A percentile compares a stretch with the other conserved stretches of the same genome.
phyloP scores from a whole-genome alignment of 1,140 invertebrate genomes.

The silkworm (Bombyx mori) region DNA sequence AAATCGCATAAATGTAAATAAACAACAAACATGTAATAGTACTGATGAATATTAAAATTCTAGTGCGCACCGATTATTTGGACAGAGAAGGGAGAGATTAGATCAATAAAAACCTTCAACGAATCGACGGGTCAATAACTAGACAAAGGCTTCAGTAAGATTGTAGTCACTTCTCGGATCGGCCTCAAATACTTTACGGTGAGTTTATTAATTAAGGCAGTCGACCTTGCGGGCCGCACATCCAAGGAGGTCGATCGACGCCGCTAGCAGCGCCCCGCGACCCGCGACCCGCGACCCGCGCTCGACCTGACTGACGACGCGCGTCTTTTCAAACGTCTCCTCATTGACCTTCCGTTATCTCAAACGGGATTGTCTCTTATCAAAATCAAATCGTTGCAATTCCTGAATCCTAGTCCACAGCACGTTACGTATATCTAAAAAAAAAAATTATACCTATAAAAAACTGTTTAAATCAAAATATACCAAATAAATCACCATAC shows the following conservation, averaged over 20 bases:
- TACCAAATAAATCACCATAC: slow-evolving; percentile 1
- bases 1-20: too few species aligned
- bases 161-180: slow-evolving; percentile 59
- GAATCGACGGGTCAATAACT: slow-evolving; percentile 53
- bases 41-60: too few species aligned
- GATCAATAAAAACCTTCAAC: slow-evolving; percentile 33
- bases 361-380: slow-evolving; percentile 46
- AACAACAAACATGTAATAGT: too few species aligned
- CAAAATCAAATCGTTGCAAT: background rate
- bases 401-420: too few species aligned
- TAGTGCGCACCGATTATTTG: too few species aligned
- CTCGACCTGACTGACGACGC: slow-evolving; percentile 21
- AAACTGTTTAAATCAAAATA: background rate
- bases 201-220: slow-evolving; percentile 70
- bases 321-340: slow-evolving; percentile 37
- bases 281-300: slow-evolving; percentile 18
- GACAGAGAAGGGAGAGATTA: slow-evolving; percentile 7
- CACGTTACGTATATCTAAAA: too few species aligned
- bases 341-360: slow-evolving; percentile 68
- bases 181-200: slow-evolving; percentile 68
- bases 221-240: slow-evolving; percentile 67
- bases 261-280: slow-evolving; percentile 33
- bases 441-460: background rate
- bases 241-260: slow-evolving; percentile 58
- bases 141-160: slow-evolving; percentile 63